Evolutionary conservation across 2,797 vertebrate species (phyloP).

Genomic region (Meriones psammophilus): DNA sequence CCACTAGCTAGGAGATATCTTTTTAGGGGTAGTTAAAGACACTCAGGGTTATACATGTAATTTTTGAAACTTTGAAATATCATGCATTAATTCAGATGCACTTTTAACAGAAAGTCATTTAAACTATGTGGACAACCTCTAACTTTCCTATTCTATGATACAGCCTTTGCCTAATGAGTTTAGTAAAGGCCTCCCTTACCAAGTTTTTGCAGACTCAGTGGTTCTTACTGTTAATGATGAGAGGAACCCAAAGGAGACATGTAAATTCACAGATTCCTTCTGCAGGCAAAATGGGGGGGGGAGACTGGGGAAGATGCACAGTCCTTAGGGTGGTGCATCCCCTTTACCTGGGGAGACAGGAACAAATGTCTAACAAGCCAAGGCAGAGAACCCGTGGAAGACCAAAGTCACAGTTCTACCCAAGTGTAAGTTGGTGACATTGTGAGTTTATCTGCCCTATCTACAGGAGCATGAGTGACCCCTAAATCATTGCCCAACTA

Average conservation of each 20-base stretch:
- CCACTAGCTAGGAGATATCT: neutral
- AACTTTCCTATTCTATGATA: conserved; percentile 58
- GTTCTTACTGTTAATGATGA: conserved; percentile 43
- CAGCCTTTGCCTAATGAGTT: conserved; percentile 22
- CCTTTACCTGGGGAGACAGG: neutral
- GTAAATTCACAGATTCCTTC: neutral
- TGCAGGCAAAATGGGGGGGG: neutral
- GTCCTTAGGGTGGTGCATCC: neutral
- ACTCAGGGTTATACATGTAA: neutral
- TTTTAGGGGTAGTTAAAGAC: neutral
- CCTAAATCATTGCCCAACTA: neutral
- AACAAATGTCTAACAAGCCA: neutral
- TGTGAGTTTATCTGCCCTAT: neutral
- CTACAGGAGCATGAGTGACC: neutral
- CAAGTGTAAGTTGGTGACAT: neutral
- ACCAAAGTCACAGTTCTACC: neutral
- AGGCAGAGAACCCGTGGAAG: neutral
- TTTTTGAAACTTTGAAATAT: conserved; percentile 15
- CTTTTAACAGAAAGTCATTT: conserved; percentile 54
- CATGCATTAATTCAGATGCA: conserved; percentile 29
- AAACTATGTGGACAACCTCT: neutral
- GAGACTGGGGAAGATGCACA: neutral
- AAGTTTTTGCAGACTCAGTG: neutral
- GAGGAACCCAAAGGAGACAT: neutral
- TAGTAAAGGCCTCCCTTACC: conserved; percentile 24